A percentile compares a stretch with the other conserved stretches of the same genome.
These are phyloP conservation scores for Acromyrmex heyeri DNA, from an alignment of 1,140 invertebrate genomes.

Conservation along the genomic window DNA sequence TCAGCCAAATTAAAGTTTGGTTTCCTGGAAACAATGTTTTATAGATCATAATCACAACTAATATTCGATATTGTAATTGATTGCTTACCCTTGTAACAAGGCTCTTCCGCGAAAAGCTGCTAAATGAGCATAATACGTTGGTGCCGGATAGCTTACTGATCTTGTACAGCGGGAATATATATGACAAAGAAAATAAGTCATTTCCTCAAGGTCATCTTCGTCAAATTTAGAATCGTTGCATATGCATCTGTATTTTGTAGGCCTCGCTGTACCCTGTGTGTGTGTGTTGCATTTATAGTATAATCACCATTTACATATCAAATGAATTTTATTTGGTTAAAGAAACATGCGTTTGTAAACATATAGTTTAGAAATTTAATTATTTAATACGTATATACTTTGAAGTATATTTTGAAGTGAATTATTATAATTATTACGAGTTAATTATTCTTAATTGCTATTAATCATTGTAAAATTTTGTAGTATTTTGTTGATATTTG, in stretches of 20 bases:
- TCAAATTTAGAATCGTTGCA: conserved; percentile 92
- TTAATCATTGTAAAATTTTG: not conserved
- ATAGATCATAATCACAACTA: not conserved
- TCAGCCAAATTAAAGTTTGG: conserved; percentile 64
- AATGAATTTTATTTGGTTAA: not conserved
- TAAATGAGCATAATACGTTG: conserved; percentile 97
- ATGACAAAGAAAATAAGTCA: conserved; percentile 96
- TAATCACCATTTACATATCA: not conserved
- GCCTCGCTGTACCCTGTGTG: conserved; percentile 93
- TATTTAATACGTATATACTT: not conserved
- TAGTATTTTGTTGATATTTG: not conserved
- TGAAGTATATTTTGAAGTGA: not conserved
- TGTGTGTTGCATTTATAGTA: conserved; percentile 70
- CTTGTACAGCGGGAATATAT: conserved; percentile 95
- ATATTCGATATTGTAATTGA: not conserved
- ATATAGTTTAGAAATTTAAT: not conserved
- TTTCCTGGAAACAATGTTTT: conserved; percentile 57
- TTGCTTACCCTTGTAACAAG: conserved; percentile 64
- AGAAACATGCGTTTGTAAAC: conserved; percentile 2
- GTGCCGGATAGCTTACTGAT: conserved; percentile 96
- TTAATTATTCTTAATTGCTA: not conserved
- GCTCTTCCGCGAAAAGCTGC: conserved; percentile 92
- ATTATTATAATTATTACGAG: conserved; percentile 5
- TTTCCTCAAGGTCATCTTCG: conserved; percentile 92
- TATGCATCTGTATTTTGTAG: conserved; percentile 95